Evolutionary conservation across 2,797 vertebrate genomes (phyloP), one percentile per base, ranked within the genome.

Genomic region (Catostomus latipinnis): DNA sequence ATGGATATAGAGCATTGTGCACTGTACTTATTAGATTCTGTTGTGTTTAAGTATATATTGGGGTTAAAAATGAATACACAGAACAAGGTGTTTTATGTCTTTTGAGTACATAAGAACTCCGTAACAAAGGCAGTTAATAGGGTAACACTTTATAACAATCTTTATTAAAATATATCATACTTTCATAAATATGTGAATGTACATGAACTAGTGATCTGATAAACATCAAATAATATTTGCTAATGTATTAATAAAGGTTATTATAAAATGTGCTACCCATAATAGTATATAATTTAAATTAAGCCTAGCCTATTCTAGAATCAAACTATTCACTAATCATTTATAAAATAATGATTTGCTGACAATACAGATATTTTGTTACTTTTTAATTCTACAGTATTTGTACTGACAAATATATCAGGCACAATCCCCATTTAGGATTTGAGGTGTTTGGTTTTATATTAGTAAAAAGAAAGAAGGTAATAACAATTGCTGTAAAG

Each of bases 381-480:
- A 76, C 76, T 78, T 75, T 87, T 83, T 22, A 68, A 82, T 66
- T 76, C 14, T 81, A 46, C 67, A 74, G 56, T 76, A 74, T 85
- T 66, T 74, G 72, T 9, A 48, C 6, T n/a, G 6, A 71, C 73
- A 83, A 69, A 54, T 58, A 67, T 60, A 65, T 85, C 81, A 84
- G 83, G 88, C 85, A 83, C 83, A 85, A 84, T 63, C 71, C 84
- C 75, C 81, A 70, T 81, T 74, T 61, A 80, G 71, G 11, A 72
- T 62, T 52, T 74, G 65, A 82, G 58, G 68, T 60, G 74, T 75
- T 71, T 63, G 75, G 46, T 77, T 60, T 69, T 18, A 69, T 43
- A 72, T 78, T 46, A 22, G 22, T 50, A 50, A 4, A 69, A 62
- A 61, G 43, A 49, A 54, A 69, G 34, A 34, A 34, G 34, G 34